Percentiles rank a stretch among this genome's conserved stretches.
Conservation (phyloP, 1,140 invertebrate species). For the Plodia interpunctella region DNA sequence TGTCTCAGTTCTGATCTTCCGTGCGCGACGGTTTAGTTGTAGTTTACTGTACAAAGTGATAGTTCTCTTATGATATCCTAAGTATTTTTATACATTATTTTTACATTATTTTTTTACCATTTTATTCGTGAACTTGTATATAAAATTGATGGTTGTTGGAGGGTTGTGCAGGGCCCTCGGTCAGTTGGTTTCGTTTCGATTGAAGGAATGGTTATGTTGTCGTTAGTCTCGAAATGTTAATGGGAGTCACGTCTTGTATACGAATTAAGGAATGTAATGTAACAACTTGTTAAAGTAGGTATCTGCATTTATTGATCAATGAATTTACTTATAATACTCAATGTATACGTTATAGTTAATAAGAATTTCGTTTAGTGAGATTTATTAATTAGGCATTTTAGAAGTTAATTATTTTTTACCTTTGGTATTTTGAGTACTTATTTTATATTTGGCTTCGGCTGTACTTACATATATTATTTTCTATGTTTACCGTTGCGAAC, state of each 20-base stretch:
- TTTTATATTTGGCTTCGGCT: constrained; percentile 43
- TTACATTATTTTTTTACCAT: constrained; percentile 73
- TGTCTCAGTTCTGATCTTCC: constrained; percentile 48
- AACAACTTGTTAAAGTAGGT: constrained; percentile 58
- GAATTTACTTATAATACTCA: constrained; percentile 71
- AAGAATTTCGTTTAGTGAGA: constrained; percentile 69
- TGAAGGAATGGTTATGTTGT: constrained; percentile 48
- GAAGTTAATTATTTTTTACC: constrained; percentile 41
- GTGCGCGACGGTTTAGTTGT: constrained; percentile 52
- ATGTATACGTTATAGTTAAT: constrained; percentile 68
- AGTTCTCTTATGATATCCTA: constrained; percentile 71
- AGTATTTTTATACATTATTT: constrained; percentile 76
- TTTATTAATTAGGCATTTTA: constrained; percentile 48
- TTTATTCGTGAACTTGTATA: constrained; percentile 64
- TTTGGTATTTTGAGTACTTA: constrained; percentile 55
- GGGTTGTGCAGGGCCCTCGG: constrained; percentile 29
- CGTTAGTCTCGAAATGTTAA: constrained; percentile 37
- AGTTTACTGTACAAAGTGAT: constrained; percentile 73
- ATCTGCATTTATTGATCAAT: constrained; percentile 65
- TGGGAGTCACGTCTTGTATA: constrained; percentile 63
- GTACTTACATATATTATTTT: constrained; percentile 54
- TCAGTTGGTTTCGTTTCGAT: constrained; percentile 52
- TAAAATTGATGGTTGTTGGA: constrained; percentile 55
- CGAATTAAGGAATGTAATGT: constrained; percentile 53
- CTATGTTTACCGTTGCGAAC: constrained; percentile 32